A percentile compares a stretch with the other conserved stretches of the same genome.
phyloP scores from a whole-genome alignment of 1,140 invertebrate genomes.

The Ylistrum balloti region DNA sequence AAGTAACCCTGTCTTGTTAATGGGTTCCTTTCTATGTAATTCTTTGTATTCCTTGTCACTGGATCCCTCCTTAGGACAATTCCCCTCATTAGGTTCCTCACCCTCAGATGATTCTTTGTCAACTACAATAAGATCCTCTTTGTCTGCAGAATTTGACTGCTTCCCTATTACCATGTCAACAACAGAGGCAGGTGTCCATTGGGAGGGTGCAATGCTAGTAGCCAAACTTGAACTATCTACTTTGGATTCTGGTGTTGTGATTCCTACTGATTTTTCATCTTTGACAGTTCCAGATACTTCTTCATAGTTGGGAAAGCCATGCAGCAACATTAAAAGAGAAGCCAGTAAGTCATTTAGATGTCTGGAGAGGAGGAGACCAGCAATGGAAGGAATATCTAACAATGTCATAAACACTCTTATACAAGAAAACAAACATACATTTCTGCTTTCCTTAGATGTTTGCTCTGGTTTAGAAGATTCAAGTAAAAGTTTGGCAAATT shows the following conservation, averaged over 20 bases:
- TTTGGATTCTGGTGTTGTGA: not conserved
- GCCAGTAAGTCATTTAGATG: slow-evolving; percentile 85
- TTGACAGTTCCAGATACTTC: not conserved
- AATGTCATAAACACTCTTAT: slow-evolving; percentile 78
- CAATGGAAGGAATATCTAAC: slow-evolving; percentile 80
- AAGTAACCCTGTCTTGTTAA: not conserved
- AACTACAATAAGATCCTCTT: not conserved
- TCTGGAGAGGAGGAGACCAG: slow-evolving; percentile 80
- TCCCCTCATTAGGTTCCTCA: not conserved
- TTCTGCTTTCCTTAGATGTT: slow-evolving; percentile 51
- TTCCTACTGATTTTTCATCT: not conserved
- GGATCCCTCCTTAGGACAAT: slow-evolving; percentile 73
- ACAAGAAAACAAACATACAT: slow-evolving; percentile 60
- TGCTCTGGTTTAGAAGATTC: not conserved
- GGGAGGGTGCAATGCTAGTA: not conserved
- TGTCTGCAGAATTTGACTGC: not conserved
- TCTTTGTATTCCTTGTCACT: slow-evolving; percentile 41
- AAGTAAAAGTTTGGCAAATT: slow-evolving; percentile 61
- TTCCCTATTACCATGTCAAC: slow-evolving; percentile 41
- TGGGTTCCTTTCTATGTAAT: not conserved
- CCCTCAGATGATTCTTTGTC: not conserved
- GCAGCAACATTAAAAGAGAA: slow-evolving; percentile 85
- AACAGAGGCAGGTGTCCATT: slow-evolving; percentile 58
- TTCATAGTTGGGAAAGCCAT: not conserved
- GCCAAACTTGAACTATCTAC: not conserved